Evolutionary conservation across 2,797 vertebrate genomes (phyloP).

Genomic region (Argentina silus): DNA sequence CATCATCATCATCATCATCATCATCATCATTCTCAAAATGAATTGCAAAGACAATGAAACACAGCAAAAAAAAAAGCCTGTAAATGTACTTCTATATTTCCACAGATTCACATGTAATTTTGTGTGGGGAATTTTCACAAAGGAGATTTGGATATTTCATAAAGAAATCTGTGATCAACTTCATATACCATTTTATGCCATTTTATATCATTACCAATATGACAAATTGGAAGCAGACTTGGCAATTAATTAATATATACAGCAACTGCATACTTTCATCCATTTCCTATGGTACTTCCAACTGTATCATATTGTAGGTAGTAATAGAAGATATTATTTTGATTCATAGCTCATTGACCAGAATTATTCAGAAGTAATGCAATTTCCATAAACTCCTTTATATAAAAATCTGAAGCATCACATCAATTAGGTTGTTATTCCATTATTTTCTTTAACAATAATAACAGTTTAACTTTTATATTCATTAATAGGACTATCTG

Average conservation of each 20-base stretch:
- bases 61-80: too few relatives aligned
- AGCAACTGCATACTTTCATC: too few relatives aligned
- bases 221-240: background rate
- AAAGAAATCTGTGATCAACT: too few relatives aligned
- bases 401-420: constrained; percentile 24
- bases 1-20: background rate
- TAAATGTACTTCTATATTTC: too few relatives aligned
- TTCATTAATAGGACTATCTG: constrained; percentile 37
- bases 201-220: too few relatives aligned
- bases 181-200: too few relatives aligned
- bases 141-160: background rate
- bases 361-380: background rate
- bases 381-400: background rate
- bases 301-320: too few relatives aligned
- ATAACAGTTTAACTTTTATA: constrained; percentile 45
- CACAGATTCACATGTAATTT: background rate
- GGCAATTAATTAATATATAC: too few relatives aligned
- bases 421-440: constrained; percentile 38
- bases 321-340: too few relatives aligned
- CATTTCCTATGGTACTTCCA: too few relatives aligned
- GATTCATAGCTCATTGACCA: background rate
- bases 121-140: background rate
- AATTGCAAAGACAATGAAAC: too few relatives aligned
- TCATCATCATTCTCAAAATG: too few relatives aligned
- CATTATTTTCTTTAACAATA: constrained; percentile 26